Evolutionary conservation across 2,797 vertebrate genomes (phyloP).

Genomic region (Anniella stebbinsi): DNA sequence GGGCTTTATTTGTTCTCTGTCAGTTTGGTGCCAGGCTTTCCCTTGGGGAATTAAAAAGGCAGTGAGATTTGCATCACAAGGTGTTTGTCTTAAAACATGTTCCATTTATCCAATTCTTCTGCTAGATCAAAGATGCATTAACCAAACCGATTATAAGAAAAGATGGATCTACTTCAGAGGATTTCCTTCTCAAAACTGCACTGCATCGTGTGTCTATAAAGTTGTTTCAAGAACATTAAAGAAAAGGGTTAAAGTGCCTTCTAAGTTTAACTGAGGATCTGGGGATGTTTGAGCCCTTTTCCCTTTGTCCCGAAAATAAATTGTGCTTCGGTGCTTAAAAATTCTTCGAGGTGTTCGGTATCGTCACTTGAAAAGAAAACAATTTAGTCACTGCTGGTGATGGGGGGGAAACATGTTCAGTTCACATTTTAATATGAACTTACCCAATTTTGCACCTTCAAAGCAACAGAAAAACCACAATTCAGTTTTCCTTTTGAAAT

Average conservation of each 20-base stretch:
- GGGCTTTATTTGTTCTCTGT: conserved; percentile 24
- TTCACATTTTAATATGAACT: too few species aligned
- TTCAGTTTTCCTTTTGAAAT: too few species aligned
- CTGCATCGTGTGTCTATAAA: neutral
- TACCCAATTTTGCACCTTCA: too few species aligned
- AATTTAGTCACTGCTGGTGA: neutral
- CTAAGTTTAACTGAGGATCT: neutral
- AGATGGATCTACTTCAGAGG: neutral
- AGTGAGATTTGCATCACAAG: conserved; percentile 28
- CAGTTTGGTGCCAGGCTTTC: conserved; percentile 7
- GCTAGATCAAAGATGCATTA: neutral
- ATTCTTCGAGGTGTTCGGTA: neutral
- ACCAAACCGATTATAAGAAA: neutral
- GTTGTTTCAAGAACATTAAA: neutral
- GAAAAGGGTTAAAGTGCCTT: neutral
- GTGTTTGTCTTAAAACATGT: neutral
- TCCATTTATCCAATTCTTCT: conserved; percentile 4
- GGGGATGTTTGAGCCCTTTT: neutral
- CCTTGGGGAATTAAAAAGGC: conserved; percentile 16
- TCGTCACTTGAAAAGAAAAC: neutral
- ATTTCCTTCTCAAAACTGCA: neutral
- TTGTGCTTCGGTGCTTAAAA: neutral
- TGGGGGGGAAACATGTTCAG: too few species aligned
- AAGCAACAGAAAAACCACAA: too few species aligned
- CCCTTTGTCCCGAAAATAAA: neutral